Base-by-base conservation (phyloP, 1,140 invertebrate species). In the Sinella curviseta region DNA sequence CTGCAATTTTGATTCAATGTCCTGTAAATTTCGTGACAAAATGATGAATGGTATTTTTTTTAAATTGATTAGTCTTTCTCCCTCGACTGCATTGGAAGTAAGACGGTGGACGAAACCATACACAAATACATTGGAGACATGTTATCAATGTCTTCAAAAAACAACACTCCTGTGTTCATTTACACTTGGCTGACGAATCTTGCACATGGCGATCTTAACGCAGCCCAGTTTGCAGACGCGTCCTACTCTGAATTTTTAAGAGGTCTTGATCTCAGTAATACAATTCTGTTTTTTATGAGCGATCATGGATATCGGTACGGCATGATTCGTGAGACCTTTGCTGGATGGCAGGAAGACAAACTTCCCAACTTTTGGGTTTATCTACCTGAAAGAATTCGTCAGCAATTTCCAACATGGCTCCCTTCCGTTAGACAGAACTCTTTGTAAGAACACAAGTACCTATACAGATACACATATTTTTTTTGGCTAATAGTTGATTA, bases 291-390 rank as follows among this genome's bases (percentile, higher is more conserved):
- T 36, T 81, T 84, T 36, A 82, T 84, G 81, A 75, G 70, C 31
- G 83, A 84, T 33, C 83, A 84, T 48, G 83, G 83, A 1, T 82
- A 82, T 77, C 80, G 83, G 1, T 84, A 77, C 39, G 83, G 83
- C 12, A 48, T 26, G 16, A 78, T 78, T 35, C 24, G 83, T 0
- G 36, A 82, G 77, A 84, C 80, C 28, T 81, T 84, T 55, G 30
- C 82, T 14, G 83, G 83, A 0, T 84, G 83, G 83, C 82, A 79
- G 26, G 82, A 84, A 48, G 83, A 84, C 20, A 84, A 84, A 33
- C 55, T 84, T 14, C 83, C 83, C 4, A 81, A 74, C 24, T 70
- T 84, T 2, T 82, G 81, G 76, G 36, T 82, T 28, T 78, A 81
- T 48, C 16, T 84, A 4, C 81, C 83, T 12, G 26, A 24, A 16